Evolutionary conservation across 2,888 invertebrate species (phyloP), one percentile per base, ranked within the genome.

Genomic region (Ophion slaviceki): DNA sequence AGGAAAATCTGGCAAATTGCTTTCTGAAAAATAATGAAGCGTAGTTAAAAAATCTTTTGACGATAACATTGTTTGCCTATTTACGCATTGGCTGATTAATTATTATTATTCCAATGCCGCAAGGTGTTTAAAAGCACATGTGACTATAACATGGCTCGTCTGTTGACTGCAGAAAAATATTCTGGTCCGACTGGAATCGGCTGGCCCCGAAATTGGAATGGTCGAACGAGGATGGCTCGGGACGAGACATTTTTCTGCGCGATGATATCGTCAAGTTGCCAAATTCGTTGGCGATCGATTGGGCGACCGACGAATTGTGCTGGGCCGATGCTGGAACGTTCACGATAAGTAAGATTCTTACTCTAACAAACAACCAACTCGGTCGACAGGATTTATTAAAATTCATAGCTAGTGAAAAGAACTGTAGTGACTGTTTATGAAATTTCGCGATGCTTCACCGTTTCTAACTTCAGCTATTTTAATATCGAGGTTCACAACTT

Each of bases 171-270:
- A 98, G 99, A 61, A 98, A 98, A 95, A 95, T 99, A 86, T 99
- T 98, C 94, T 99, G 99, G 99, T 97, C 98, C 0, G 99, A 99
- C 94, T 99, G 99, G 99, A 97, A 98, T 94, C 96, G 99, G 36
- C 95, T 95, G 7, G 95, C 96, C 66, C 99, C 99, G 0, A 98
- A 98, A 95, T 98, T 99, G 88, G 99, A 99, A 94, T 96, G 97
- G 96, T 96, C 99, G 0, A 98, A 98, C 93, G 96, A 99, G 95
- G 99, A 99, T 94, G 99, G 99, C 8, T 96, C 96, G 0, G 96
- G 96, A 24, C 95, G 99, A 28, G 95, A 96, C 80, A 94, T 97
- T 64, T 96, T 97, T 92, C 92, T 97, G 17, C 95, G 95, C 90
- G 95, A 95, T 40, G 94, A 95, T 17, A 94, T 95, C 78, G 97